phyloP scores from a whole-genome alignment of 1,140 invertebrate species.

The Caligus rogercresseyi region DNA sequence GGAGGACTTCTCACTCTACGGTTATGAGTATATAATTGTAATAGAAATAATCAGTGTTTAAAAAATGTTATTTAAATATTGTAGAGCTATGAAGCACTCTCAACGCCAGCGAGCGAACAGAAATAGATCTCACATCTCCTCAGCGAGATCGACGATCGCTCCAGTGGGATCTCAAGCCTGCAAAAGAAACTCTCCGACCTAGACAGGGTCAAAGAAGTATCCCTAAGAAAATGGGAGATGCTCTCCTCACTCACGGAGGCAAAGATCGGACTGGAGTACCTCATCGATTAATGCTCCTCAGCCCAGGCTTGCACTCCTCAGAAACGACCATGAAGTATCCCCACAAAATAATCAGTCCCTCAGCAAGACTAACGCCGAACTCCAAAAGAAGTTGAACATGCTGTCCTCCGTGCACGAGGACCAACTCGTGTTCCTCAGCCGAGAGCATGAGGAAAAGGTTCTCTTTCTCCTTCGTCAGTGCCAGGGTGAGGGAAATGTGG shows the following conservation, averaged over 20 bases:
- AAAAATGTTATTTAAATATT: too few relatives aligned
- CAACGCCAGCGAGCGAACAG: conserved; percentile 24
- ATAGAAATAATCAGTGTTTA: too few relatives aligned
- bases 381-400: conserved; percentile 23
- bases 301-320: neutral
- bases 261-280: conserved; percentile 30
- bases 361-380: conserved; percentile 22
- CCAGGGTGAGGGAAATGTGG: neutral
- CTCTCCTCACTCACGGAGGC: conserved; percentile 33
- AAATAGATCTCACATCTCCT: conserved; percentile 37
- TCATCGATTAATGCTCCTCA: conserved; percentile 21
- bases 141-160: conserved; percentile 48
- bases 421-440: conserved; percentile 15
- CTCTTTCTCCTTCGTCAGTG: conserved; percentile 23
- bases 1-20: too few relatives aligned
- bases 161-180: conserved; percentile 58
- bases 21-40: too few relatives aligned
- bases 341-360: conserved; percentile 24
- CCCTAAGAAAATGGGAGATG: conserved; percentile 28
- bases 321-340: conserved; percentile 21
- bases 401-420: conserved; percentile 21
- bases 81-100: conserved; percentile 25
- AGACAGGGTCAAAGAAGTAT: conserved; percentile 38
- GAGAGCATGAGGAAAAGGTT: conserved; percentile 23
- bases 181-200: conserved; percentile 60